These are phyloP conservation scores for Hylyphantes graminicola DNA, from an alignment of 1,140 invertebrate genomes.

Conservation along the genomic window DNA sequence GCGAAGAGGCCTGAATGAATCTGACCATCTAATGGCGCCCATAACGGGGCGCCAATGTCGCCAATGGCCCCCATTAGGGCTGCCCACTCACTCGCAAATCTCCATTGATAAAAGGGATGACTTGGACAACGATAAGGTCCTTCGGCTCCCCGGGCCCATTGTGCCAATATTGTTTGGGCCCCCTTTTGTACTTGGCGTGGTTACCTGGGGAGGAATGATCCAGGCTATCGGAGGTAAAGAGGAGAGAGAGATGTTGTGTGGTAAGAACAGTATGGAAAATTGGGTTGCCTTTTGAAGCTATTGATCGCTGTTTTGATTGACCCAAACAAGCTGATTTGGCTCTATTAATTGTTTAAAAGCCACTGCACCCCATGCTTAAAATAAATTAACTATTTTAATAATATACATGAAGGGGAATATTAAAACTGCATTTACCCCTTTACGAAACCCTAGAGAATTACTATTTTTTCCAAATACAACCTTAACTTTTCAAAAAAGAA, in stretches of 20 bases:
- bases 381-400: too few relatives aligned
- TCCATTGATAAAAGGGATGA: conserved; percentile 24
- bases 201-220: conserved; percentile 37
- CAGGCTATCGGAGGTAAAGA: background rate
- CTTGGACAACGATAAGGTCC: conserved; percentile 35
- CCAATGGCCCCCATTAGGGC: conserved; percentile 35
- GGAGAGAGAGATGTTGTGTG: background rate
- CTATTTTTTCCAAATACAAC: too few relatives aligned
- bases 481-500: too few relatives aligned
- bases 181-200: conserved; percentile 1
- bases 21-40: conserved; percentile 35
- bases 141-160: background rate
- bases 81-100: conserved; percentile 39
- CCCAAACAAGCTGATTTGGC: too few relatives aligned
- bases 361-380: too few relatives aligned
- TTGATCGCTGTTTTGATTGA: too few relatives aligned
- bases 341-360: too few relatives aligned
- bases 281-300: too few relatives aligned
- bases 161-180: background rate
- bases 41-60: conserved; percentile 9
- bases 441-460: too few relatives aligned
- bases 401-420: too few relatives aligned
- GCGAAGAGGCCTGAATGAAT: conserved; percentile 6
- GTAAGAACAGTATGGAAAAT: too few relatives aligned
- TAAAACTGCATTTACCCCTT: too few relatives aligned